phyloP scores from a whole-genome alignment of 2,888 invertebrate species.

The Caradrina kadenii region DNA sequence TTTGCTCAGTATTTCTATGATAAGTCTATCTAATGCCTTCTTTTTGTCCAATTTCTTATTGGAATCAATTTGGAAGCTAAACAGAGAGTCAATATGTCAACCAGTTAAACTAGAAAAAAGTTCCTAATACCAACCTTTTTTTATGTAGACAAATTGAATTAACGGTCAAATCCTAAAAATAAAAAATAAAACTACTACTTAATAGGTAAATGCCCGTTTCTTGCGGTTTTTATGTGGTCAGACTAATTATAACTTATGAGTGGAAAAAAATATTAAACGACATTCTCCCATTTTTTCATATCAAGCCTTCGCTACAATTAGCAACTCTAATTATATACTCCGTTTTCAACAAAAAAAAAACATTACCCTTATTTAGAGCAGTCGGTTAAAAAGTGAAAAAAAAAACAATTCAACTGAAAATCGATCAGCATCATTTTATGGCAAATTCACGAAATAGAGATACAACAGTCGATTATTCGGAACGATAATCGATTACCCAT shows the following conservation, averaged over 20 bases:
- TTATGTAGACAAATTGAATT: constrained; percentile 48
- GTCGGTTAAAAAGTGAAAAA: constrained; percentile 34
- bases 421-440: constrained; percentile 60
- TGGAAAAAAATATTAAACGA: constrained; percentile 19
- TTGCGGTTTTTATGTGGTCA: constrained; percentile 14
- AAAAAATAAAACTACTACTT: constrained; percentile 2
- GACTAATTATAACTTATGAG: constrained; percentile 22
- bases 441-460: constrained; percentile 61
- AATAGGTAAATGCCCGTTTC: constrained; percentile 19
- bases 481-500: constrained; percentile 72
- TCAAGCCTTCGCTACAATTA: constrained; percentile 1
- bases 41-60: constrained; percentile 30
- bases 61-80: constrained; percentile 36
- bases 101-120: constrained; percentile 40
- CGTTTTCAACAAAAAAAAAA: background rate
- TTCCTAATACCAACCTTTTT: constrained; percentile 26
- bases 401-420: constrained; percentile 34
- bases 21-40: constrained; percentile 1
- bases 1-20: background rate
- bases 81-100: constrained; percentile 45
- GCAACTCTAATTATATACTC: constrained; percentile 12
- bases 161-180: constrained; percentile 23
- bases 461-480: constrained; percentile 61
- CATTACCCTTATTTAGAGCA: no score
- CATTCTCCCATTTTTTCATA: constrained; percentile 13